Evolutionary conservation across 2,113 vertebrate genomes (phyloP), one percentile per base, ranked within the genome.

Genomic region (Polypterus bichir): DNA sequence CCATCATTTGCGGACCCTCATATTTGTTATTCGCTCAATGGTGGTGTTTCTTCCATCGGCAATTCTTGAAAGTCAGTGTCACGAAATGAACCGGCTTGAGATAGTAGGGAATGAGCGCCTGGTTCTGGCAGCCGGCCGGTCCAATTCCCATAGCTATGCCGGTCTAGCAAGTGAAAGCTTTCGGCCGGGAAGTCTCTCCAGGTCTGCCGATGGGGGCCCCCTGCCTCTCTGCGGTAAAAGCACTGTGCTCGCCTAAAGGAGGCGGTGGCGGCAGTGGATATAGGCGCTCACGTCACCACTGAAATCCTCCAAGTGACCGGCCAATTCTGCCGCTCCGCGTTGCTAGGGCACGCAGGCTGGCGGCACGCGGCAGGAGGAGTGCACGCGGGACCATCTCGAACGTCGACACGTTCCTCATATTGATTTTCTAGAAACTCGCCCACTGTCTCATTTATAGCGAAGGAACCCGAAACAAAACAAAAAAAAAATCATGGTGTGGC

Each of bases 81-180:
- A 66, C 69, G 73, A 62, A 70, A 66, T 67, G 74, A 47, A 68
- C 65, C 59, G 70, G 70, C 46, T 70, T 71, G 55, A 68, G 67
- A 61, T 64, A 63, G 60, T 66, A 54, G n/a, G 71, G 66, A 65
- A 62, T 58, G 56, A 69, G 80, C 64, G 66, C 70, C 66, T 52
- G 70, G 62, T 72, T 75, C 62, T 54, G 57, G 57, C 60, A 62
- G 60, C 49, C 49, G 49, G 55, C 62, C 55, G 70, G 64, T 53
- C 62, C 76, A 66, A 75, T 70, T 79, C 71, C 83, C 84, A 86
- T 86, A 58, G 76, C 79, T 74, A 62, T 79, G 76, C 74, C 48
- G 68, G 70, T 71, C 59, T 46, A 49, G 61, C 11, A 52, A 65
- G 46, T 46, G 66, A 61, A 65, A 61, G 27, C 27, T 27, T 69